These are phyloP conservation scores for Meandrina meandrites DNA, from an alignment of 92 coral and sea anemone species.

Conservation along the genomic window DNA sequence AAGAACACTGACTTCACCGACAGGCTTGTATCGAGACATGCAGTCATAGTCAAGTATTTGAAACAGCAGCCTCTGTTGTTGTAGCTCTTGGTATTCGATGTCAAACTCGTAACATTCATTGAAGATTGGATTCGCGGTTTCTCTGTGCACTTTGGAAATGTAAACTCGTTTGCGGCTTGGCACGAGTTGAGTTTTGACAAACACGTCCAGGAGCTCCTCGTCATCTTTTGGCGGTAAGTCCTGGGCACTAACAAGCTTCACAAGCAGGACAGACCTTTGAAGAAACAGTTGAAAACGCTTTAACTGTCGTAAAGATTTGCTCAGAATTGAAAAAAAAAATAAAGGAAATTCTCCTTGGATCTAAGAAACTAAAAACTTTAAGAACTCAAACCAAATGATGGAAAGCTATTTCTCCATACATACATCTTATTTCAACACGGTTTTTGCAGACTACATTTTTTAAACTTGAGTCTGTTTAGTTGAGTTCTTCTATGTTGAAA, in stretches of 20 bases:
- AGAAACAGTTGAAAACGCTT: background rate
- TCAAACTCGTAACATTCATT: slow-evolving; percentile 90
- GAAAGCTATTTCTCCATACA: too few relatives aligned
- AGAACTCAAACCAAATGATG: background rate
- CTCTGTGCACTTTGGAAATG: slow-evolving; percentile 83
- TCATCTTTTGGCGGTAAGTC: slow-evolving; percentile 77
- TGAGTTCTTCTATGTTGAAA: too few relatives aligned
- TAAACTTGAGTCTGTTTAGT: too few relatives aligned
- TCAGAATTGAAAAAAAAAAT: background rate
- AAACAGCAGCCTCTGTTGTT: slow-evolving; percentile 78
- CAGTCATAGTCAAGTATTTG: slow-evolving; percentile 88
- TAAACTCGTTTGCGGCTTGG: slow-evolving; percentile 87
- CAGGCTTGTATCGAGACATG: slow-evolving; percentile 73
- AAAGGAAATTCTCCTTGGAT: too few relatives aligned
- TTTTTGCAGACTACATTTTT: too few relatives aligned
- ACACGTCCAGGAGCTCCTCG: slow-evolving; percentile 72
- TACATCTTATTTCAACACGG: too few relatives aligned
- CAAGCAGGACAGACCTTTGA: slow-evolving; percentile 69
- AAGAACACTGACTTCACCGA: slow-evolving; percentile 83
- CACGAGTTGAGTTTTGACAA: slow-evolving; percentile 82
- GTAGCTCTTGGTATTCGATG: slow-evolving; percentile 78
- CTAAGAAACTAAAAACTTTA: too few relatives aligned
- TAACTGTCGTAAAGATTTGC: background rate
- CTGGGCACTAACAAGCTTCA: slow-evolving; percentile 73
- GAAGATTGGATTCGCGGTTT: slow-evolving; percentile 80